Evolutionary conservation across 2,888 invertebrate species (phyloP).

Genomic region (Caenorhabditis becei): DNA sequence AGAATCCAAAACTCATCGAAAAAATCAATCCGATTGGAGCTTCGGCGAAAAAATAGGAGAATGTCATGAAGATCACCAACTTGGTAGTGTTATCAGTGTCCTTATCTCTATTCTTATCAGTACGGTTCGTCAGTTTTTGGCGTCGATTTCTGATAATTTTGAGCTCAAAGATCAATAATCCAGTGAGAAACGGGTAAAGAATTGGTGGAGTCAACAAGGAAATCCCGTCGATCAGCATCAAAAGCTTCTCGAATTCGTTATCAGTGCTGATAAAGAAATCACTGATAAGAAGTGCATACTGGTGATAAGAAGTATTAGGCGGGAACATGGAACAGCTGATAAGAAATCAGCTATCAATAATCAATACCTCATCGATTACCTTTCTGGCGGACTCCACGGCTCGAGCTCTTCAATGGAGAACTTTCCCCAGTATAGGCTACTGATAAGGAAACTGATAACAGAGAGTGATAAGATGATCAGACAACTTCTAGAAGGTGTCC

Average conservation of each 20-base stretch:
- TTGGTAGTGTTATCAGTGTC: not conserved
- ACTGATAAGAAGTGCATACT: not conserved
- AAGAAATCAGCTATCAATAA: too few species aligned
- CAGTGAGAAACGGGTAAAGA: not conserved
- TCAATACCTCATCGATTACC: too few species aligned
- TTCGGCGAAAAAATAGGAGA: not conserved
- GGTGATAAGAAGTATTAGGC: not conserved
- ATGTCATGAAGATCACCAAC: not conserved
- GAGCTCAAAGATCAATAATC: not conserved
- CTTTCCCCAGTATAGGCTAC: not conserved
- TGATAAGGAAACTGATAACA: too few species aligned
- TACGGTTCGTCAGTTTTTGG: not conserved
- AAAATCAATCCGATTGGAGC: not conserved
- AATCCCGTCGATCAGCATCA: not conserved
- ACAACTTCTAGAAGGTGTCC: too few species aligned
- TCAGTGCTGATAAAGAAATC: not conserved
- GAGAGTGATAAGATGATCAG: too few species aligned
- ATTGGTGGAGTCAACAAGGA: not conserved
- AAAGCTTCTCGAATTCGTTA: too few species aligned
- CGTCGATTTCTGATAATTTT: not conserved
- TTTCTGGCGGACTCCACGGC: too few species aligned
- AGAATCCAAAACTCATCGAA: not conserved
- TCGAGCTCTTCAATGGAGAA: not conserved
- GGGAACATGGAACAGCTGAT: not conserved
- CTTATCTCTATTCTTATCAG: not conserved